Evolutionary conservation across 2,797 vertebrate genomes (phyloP), one percentile per base, ranked within the genome.

Genomic region (Gadopsis bispinosus): DNA sequence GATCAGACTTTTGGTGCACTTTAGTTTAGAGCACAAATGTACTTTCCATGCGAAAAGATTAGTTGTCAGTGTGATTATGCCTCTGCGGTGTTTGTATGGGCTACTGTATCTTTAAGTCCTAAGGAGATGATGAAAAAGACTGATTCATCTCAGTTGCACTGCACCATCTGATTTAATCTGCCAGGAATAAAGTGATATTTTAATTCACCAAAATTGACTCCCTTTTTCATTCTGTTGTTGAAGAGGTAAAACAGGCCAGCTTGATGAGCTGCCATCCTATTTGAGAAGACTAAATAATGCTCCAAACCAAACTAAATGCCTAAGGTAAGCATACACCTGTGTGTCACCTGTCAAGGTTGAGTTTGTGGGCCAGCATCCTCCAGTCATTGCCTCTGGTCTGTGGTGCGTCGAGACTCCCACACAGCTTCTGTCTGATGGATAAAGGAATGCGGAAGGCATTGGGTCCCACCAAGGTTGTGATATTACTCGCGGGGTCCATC

Each of bases 281-380:
- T 22, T 68, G 45, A 43, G 45, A 53, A 37, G 22, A 31, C 26
- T 54, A 56, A 78, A 81, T 61, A 4, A 67, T 72, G 43, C 39
- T 29, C 3, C 14, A 33, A 77, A 76, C 37, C 11, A 61, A 63
- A 26, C 9, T 31, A 81, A 79, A 74, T 0, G 26, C 58, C 55
- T 31, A 9, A 69, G 19, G 47, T 37, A 63, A 75, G 14, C 47
- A 54, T 3, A 35, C 54, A 69, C 54, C 35, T 11, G 29, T 72
- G 59, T 8, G 73, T 86, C 77, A 99, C 98, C 98, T 97, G 96
- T 98, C 98, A 90, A 99, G 94, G 92, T 96, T 97, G 59, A 99
- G 96, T 90, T 99, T 99, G 92, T 98, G 98, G 13, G 98, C 98
- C 89, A 99, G 92, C 97, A 99, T 97, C 89, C 98, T 94, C 98